Evolutionary conservation across 2,888 invertebrate species (phyloP).

Genomic region (Falcaria lacertinaria): DNA sequence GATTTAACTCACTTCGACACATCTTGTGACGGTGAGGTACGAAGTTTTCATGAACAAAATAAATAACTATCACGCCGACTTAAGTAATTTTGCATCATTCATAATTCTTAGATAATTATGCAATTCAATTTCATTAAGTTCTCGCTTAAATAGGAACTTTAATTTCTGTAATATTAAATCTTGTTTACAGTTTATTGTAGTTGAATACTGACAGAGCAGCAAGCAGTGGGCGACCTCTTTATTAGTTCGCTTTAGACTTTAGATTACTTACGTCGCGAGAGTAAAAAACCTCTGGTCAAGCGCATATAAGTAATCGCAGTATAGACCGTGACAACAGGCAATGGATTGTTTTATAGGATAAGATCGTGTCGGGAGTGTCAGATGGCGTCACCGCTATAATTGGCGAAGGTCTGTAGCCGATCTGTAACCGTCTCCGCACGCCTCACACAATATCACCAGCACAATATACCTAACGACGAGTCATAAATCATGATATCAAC

Average conservation of each 20-base stretch:
- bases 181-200: too few relatives aligned
- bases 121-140: too few relatives aligned
- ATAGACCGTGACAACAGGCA: constrained; percentile 5
- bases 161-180: too few relatives aligned
- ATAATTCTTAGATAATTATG: too few relatives aligned
- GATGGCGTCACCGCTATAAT: constrained; percentile 74
- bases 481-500: constrained; percentile 41
- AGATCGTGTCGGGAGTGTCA: constrained; percentile 38
- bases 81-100: too few relatives aligned
- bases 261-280: neutral
- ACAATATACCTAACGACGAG: constrained; percentile 13
- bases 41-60: too few relatives aligned
- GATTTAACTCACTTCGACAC: too few relatives aligned
- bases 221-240: too few relatives aligned
- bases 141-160: too few relatives aligned
- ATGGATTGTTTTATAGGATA: constrained; percentile 14
- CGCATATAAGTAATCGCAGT: constrained; percentile 5
- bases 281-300: constrained; percentile 2
- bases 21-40: too few relatives aligned
- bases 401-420: constrained; percentile 54
- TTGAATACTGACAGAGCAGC: too few relatives aligned
- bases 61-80: too few relatives aligned
- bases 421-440: constrained; percentile 32
- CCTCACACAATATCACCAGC: constrained; percentile 23
- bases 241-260: neutral